Base-by-base conservation (phyloP, 2,888 invertebrate genomes). In the Epinotia nisella region DNA sequence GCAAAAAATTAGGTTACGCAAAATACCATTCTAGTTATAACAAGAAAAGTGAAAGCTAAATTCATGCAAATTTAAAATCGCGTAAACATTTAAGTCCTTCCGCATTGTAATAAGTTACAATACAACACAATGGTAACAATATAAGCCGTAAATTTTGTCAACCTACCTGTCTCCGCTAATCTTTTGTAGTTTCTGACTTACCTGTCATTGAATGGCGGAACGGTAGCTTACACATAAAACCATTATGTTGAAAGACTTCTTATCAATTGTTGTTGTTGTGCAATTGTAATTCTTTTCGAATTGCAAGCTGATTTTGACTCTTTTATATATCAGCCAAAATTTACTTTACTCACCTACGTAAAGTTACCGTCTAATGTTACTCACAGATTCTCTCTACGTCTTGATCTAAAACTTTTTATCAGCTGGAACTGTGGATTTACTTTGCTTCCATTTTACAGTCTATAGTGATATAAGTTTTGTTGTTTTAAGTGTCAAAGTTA, bases 21-120 rank as follows among this genome's bases (percentile, higher is more conserved):
- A 78, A 82, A 78, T 35, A 81, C 82, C 82, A 85, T 87, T 85
- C 82, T 83, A 82, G 82, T 82, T 71, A 76, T 70, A 73, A 90
- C 87, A 91, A 90, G 87, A 85, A 87, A 89, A 92, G 93, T 88
- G 92, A 92, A 93, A 92, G 90, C 85, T 81, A 69, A 78, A 83
- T 84, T 83, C 83, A 90, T 88, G 89, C 90, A 88, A 89, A 91
- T 92, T 84, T 78, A 77, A 81, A 80, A 79, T 81, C 79, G 79
- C 83, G 81, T 84, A 89, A 90, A 90, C 86, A 88, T 85, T 83
- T 81, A 82, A 77, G 77, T 78, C 79, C 76, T 82, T 66, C 66
- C 55, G 56, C n/a, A 41, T 66, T 66, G 55, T 66, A 41, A 21
- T 65, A n/a, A 35, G 55, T 56, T 39, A 19, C 49, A 66, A 70